These are phyloP conservation scores for Oryctolagus cuniculus DNA, from an alignment of 2,113 vertebrate species.

Conservation along the genomic window DNA sequence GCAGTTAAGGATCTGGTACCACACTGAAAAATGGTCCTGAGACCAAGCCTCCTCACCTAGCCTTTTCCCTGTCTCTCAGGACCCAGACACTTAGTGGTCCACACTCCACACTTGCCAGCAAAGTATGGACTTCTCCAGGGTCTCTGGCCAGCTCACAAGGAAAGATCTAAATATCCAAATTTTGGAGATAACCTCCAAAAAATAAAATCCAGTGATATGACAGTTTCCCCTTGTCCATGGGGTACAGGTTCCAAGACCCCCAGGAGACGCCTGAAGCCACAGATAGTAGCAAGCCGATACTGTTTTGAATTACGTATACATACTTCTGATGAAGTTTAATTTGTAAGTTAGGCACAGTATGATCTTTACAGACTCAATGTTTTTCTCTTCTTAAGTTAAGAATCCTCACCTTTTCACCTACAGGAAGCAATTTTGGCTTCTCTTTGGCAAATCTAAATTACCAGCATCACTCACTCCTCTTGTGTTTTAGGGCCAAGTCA, in stretches of 20 bases:
- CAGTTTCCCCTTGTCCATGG: neutral
- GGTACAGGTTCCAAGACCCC: neutral
- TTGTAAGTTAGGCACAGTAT: neutral
- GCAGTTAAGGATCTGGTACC: neutral
- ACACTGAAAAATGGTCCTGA: constrained; percentile 11
- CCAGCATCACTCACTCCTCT: no score
- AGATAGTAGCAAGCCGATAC: neutral
- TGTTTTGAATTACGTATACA: neutral
- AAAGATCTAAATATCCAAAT: neutral
- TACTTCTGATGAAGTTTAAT: neutral
- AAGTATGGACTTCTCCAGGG: neutral
- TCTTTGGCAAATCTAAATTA: no score
- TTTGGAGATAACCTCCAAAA: neutral
- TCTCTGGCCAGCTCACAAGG: neutral
- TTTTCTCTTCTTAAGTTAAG: no score
- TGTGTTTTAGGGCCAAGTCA: no score
- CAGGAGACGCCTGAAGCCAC: neutral
- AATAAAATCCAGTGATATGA: neutral
- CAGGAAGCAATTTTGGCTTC: no score
- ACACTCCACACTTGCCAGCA: neutral
- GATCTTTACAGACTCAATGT: no score
- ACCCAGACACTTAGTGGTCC: neutral
- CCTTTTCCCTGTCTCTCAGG: neutral
- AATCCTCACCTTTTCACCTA: no score
- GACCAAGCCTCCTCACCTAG: neutral